A percentile compares a stretch with the other conserved stretches of the same genome.
phyloP scores from a whole-genome alignment of 2,888 invertebrate genomes.

The Xanthorhoe designata region DNA sequence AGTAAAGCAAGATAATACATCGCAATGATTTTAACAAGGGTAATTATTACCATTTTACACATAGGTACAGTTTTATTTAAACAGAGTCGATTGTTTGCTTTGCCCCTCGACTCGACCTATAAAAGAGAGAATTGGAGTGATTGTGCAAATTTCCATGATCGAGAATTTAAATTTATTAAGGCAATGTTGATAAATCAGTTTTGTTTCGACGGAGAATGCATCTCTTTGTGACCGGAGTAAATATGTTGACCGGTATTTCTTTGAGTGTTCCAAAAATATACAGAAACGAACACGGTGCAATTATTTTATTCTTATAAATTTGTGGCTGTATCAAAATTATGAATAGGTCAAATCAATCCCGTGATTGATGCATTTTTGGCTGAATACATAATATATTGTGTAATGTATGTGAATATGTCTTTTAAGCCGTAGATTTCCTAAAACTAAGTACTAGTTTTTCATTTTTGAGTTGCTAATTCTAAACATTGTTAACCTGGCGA shows the following conservation, averaged over 20 bases:
- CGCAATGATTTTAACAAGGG: conserved; percentile 1
- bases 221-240: conserved; percentile 31
- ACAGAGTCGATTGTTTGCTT: conserved; percentile 59
- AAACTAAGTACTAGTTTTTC: no score
- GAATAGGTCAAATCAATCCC: no score
- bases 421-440: no score
- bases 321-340: neutral
- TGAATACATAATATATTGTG: neutral
- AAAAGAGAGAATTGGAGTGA: conserved; percentile 60
- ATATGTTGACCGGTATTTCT: conserved; percentile 38
- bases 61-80: conserved; percentile 55
- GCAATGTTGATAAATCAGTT: conserved; percentile 65
- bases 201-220: conserved; percentile 53
- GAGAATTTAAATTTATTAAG: conserved; percentile 68
- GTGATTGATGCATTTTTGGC: neutral
- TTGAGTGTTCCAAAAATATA: conserved; percentile 17
- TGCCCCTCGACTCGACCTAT: conserved; percentile 57
- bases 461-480: no score
- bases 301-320: neutral
- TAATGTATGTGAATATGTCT: neutral
- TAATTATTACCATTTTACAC: conserved; percentile 24
- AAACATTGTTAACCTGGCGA: no score
- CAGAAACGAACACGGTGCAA: neutral
- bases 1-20: neutral
- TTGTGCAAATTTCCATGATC: conserved; percentile 70